Percentiles rank a stretch among this genome's conserved stretches.
phyloP scores from a whole-genome alignment of 1,140 invertebrate species.

The Protaetia brevitarsis region DNA sequence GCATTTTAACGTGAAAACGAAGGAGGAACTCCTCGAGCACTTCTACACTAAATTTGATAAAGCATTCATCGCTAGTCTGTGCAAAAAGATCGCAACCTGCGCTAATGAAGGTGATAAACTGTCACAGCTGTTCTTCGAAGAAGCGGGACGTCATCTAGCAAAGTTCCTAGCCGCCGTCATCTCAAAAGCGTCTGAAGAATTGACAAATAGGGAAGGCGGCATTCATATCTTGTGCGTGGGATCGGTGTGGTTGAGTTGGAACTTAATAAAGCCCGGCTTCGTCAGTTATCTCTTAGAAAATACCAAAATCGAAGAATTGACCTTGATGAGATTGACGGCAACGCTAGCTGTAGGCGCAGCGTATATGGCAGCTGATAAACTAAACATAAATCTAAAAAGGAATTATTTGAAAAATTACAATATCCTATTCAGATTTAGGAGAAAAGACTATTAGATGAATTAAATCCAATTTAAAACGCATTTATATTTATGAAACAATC shows the following conservation, averaged over 20 bases:
- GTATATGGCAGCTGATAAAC: constrained; percentile 66
- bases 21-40: constrained; percentile 66
- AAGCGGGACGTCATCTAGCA: constrained; percentile 75
- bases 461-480: too few relatives aligned
- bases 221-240: constrained; percentile 88
- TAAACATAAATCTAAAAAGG: constrained; percentile 50
- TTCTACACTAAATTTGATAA: constrained; percentile 85
- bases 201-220: constrained; percentile 58
- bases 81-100: constrained; percentile 67
- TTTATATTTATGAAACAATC: not conserved
- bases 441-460: not conserved
- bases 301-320: constrained; percentile 56
- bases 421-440: constrained; percentile 42
- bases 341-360: constrained; percentile 72
- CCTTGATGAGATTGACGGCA: constrained; percentile 61
- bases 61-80: constrained; percentile 72
- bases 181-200: constrained; percentile 61
- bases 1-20: constrained; percentile 74
- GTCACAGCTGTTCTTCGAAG: constrained; percentile 68
- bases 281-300: constrained; percentile 54
- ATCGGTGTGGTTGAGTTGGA: constrained; percentile 95
- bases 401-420: constrained; percentile 54
- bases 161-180: constrained; percentile 69
- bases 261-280: constrained; percentile 71
- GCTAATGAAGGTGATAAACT: constrained; percentile 71